Base-by-base conservation (phyloP, 1,140 invertebrate species). In the Stegodyphus dumicola region DNA sequence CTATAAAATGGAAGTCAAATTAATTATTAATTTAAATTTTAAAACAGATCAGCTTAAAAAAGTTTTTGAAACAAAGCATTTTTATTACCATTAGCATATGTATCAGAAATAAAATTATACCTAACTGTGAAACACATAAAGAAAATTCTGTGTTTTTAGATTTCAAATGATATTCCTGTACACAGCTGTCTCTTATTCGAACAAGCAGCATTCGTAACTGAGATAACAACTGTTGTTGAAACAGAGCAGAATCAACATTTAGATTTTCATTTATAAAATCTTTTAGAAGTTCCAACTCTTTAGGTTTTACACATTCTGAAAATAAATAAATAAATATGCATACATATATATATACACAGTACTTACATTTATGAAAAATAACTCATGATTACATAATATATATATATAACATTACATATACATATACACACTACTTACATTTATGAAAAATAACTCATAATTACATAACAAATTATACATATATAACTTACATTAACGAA, bases 181-280 rank as follows among this genome's bases (percentile, higher is more conserved):
- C 76, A 7, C 77, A 66, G 33, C 84, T 86, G 17, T 86, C 84
- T 7, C 84, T 60, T 7, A 86, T 78, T 73, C 84, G 70, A 1
- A 77, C 69, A 7, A 86, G n/a, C 7, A 86, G 67, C 9, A 33
- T 73, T 51, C 69, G 52, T 11, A 86, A 48, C 33, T 86, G 84
- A 9, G 84, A 51, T 13, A 86, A 17, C 6, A 86, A 17, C 6
- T 51, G 17, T 7, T 86, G 84, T 10, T 86, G 75, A 74, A 86
- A 86, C 13, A 76, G 6, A 65, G 75, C 64, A 51, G 75, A 77
- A 78, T 86, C 84, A n/a, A 86, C 67, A 49, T 86, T 86, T 11
- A 86, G n/a, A 66, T 86, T 86, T 10, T 7, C 66, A 4, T 1
- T 3, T 6, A 86, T 71, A 52, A 86, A 86, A 5, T 78, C 67